phyloP scores from a whole-genome alignment of 2,888 invertebrate species.

The Stictocephala bisonia region DNA sequence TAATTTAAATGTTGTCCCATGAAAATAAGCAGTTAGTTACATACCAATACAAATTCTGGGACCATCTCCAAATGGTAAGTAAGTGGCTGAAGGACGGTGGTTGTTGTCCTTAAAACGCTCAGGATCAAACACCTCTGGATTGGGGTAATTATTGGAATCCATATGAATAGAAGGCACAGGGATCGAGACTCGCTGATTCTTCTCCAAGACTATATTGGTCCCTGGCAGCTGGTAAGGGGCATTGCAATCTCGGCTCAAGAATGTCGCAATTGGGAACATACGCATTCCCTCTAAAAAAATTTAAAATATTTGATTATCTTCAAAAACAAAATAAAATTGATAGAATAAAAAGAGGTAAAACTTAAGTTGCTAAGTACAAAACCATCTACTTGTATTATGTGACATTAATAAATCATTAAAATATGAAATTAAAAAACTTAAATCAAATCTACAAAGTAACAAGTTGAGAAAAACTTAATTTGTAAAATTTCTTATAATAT shows the following conservation, averaged over 20 bases:
- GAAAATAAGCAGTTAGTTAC: too few species aligned
- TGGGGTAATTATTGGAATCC: conserved; percentile 70
- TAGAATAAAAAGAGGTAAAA: background rate
- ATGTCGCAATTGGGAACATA: conserved; percentile 63
- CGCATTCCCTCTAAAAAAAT: conserved; percentile 56
- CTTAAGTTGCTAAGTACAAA: too few species aligned
- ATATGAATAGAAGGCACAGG: conserved; percentile 71
- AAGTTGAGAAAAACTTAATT: too few species aligned
- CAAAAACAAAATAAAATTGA: background rate
- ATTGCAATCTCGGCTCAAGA: conserved; percentile 62
- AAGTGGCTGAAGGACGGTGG: conserved; percentile 23
- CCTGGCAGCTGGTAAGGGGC: conserved; percentile 59
- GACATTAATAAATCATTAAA: too few species aligned
- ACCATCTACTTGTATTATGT: background rate
- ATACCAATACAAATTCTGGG: conserved; percentile 45
- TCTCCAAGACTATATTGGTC: conserved; percentile 38
- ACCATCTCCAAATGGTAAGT: conserved; percentile 44
- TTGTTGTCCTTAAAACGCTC: conserved; percentile 38
- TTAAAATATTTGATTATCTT: background rate
- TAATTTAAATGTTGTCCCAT: too few species aligned
- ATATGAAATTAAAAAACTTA: too few species aligned
- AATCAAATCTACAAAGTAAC: too few species aligned
- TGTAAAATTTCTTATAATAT: too few species aligned
- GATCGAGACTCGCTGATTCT: conserved; percentile 65
- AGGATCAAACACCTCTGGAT: conserved; percentile 65